These are phyloP conservation scores for Synaphobranchus kaupii DNA, from an alignment of 2,797 vertebrate species.

Conservation along the genomic window DNA sequence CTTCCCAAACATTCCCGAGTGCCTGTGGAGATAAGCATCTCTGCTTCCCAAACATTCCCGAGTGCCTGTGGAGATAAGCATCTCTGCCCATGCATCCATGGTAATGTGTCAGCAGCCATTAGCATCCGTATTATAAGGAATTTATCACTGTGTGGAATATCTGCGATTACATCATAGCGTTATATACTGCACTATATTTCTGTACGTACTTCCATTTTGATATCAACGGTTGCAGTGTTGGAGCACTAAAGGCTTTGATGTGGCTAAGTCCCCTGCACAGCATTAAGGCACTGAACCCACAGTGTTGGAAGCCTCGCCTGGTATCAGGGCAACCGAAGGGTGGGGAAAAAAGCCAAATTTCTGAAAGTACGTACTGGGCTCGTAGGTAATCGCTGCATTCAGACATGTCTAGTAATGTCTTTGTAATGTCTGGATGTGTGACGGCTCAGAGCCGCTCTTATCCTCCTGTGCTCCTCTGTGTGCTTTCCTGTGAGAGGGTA, in stretches of 20 bases:
- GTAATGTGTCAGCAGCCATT: neutral
- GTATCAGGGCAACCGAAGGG: neutral
- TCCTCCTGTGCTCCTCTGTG: neutral
- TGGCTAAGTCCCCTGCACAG: neutral
- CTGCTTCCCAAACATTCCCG: neutral
- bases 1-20: neutral
- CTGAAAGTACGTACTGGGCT: neutral
- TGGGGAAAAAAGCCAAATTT: neutral
- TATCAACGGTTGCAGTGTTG: neutral
- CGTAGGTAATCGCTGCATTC: neutral
- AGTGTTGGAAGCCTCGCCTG: neutral
- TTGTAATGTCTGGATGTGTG: neutral
- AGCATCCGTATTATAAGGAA: neutral
- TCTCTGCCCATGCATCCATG: neutral
- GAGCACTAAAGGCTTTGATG: neutral
- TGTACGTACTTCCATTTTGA: neutral
- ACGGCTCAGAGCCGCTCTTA: neutral
- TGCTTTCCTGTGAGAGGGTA: neutral
- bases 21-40: neutral
- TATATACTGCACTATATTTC: neutral
- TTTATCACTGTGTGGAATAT: neutral
- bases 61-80: neutral
- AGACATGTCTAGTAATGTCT: neutral
- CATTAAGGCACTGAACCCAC: neutral
- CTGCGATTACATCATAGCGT: neutral